These are phyloP conservation scores for Amia ocellicauda DNA, from an alignment of 2,113 vertebrate species.

Conservation along the genomic window DNA sequence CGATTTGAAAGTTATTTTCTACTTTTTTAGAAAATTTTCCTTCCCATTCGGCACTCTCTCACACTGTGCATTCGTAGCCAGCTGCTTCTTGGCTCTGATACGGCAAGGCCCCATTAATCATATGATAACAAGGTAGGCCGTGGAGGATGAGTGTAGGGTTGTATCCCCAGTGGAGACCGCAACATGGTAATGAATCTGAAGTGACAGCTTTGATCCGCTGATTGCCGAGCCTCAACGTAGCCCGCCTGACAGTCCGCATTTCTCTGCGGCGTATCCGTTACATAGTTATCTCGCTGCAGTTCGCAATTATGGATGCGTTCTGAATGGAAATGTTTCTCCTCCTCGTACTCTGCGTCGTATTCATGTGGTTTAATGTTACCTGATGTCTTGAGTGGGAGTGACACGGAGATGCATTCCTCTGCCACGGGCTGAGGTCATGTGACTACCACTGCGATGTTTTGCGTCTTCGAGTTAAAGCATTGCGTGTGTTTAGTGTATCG, in stretches of 20 bases:
- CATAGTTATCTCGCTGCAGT: constrained; percentile 1
- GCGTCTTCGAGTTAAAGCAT: constrained; percentile 16
- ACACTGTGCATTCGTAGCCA: constrained; percentile 6
- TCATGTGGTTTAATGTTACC: neutral
- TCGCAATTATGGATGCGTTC: neutral
- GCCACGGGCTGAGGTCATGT: neutral
- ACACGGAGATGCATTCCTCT: neutral
- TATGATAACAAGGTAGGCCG: constrained; percentile 4
- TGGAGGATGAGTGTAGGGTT: constrained; percentile 10
- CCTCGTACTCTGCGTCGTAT: neutral
- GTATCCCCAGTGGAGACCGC: constrained; percentile 9
- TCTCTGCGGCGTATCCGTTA: neutral
- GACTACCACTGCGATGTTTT: constrained; percentile 27
- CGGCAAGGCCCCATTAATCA: constrained; percentile 5
- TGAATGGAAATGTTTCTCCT: neutral
- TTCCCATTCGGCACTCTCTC: too few species aligned
- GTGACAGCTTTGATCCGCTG: constrained; percentile 8
- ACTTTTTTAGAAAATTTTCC: too few species aligned
- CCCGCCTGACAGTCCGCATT: neutral
- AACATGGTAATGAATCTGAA: constrained; percentile 6
- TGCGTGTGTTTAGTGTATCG: too few species aligned
- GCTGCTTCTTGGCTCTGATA: constrained; percentile 6
- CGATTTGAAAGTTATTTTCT: too few species aligned
- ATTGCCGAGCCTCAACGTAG: neutral
- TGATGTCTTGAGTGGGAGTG: neutral